Evolutionary conservation across 2,888 invertebrate genomes (phyloP).

Genomic region (Hirudinaria manillensis): DNA sequence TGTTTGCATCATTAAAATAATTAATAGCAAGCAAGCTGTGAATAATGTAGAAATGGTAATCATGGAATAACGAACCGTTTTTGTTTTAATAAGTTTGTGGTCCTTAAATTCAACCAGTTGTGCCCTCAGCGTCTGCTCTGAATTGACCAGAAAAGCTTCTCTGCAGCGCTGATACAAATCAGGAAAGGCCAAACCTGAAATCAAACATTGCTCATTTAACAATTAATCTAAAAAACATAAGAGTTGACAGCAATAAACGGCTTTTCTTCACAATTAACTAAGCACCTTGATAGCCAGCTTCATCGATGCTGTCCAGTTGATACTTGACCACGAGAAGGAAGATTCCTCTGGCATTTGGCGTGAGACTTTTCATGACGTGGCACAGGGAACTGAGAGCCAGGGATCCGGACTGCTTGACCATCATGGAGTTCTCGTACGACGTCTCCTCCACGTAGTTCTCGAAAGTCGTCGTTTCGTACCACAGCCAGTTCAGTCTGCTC

Average conservation of each 20-base stretch:
- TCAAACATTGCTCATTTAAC: neutral
- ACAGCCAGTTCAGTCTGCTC: slow-evolving; percentile 78
- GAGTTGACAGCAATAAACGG: neutral
- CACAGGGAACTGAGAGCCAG: slow-evolving; percentile 72
- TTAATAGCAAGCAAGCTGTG: no score
- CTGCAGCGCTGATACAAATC: slow-evolving; percentile 75
- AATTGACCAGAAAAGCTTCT: slow-evolving; percentile 84
- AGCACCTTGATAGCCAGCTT: slow-evolving; percentile 69
- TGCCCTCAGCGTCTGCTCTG: slow-evolving; percentile 80
- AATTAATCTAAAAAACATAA: neutral
- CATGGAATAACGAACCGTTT: slow-evolving; percentile 57
- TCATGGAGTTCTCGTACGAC: slow-evolving; percentile 66
- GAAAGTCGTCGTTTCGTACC: slow-evolving; percentile 84
- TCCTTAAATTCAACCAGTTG: slow-evolving; percentile 91
- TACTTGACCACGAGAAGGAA: slow-evolving; percentile 74
- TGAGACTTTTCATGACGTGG: slow-evolving; percentile 83
- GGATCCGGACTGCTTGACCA: slow-evolving; percentile 65
- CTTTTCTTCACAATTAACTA: neutral
- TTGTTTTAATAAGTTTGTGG: slow-evolving; percentile 79
- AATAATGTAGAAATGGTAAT: no score
- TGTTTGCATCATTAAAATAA: no score
- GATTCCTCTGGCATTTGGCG: slow-evolving; percentile 67
- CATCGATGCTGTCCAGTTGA: slow-evolving; percentile 71
- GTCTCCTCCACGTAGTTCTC: slow-evolving; percentile 72
- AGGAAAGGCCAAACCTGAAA: slow-evolving; percentile 75